Evolutionary conservation across 2,113 vertebrate genomes (phyloP).

Genomic region (Ceyx melanurus): DNA sequence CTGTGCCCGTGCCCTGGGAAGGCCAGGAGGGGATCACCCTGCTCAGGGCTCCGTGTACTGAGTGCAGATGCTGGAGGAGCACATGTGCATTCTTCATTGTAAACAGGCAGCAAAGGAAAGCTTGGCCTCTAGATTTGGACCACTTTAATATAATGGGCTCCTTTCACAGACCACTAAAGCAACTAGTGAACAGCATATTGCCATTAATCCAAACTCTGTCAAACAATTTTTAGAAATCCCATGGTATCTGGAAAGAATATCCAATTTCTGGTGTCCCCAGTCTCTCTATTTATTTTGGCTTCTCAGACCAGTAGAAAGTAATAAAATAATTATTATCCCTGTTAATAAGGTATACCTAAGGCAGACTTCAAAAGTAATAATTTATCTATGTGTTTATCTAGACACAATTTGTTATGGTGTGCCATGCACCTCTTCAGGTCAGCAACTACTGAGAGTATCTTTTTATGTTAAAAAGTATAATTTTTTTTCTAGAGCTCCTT

Average conservation of each 20-base stretch:
- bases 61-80: background rate
- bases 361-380: background rate
- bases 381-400: background rate
- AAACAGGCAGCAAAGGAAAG: background rate
- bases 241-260: background rate
- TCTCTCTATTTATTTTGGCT: background rate
- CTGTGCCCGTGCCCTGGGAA: background rate
- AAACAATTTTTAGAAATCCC: background rate
- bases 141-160: background rate
- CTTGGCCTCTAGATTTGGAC: background rate
- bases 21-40: background rate
- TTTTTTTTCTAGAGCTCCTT: background rate
- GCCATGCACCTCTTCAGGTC: background rate
- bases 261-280: background rate
- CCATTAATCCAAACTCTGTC: background rate
- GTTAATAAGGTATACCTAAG: background rate
- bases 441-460: background rate
- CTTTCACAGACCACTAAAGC: background rate
- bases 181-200: background rate
- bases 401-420: background rate
- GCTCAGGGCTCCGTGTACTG: background rate
- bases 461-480: background rate
- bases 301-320: background rate
- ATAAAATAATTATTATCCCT: background rate
- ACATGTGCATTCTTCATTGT: background rate